Base-by-base conservation (phyloP, 2,113 vertebrate species). In the Sus scrofa region DNA sequence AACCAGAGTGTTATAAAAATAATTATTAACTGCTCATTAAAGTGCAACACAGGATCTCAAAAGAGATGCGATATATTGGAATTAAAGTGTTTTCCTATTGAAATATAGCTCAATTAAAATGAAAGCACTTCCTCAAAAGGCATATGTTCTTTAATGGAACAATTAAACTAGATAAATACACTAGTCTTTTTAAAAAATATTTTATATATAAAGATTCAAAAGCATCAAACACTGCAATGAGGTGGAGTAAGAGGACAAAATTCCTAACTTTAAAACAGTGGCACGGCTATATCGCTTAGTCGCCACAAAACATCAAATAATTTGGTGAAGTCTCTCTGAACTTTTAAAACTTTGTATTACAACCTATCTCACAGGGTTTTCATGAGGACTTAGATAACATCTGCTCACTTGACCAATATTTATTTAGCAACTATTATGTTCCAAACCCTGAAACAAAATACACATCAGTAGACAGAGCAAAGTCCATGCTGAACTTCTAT, bases 81-180 rank as follows among this genome's bases (percentile, higher is more conserved):
- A 89, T 56, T 63, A 75, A 84, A 84, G 39, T 22, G 22, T 65
- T 78, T 86, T 74, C 84, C 50, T 81, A 73, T 4, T 85, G 39
- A 96, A 96, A 87, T 65, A 73, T 9, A 32, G 4, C 62, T 89
- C 22, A 71, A 52, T 68, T 88, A 89, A 92, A 96, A 94, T 86
- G n/a, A 89, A 96, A 77, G 20, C 73, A 87, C 32, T 44, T 8
- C 44, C 44, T 44, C 37, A 34, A 14, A 50, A 71, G 6, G 24
- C 16, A 18, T 13, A 26, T 52, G 19, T 13, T 71, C 67, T 77
- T 89, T 86, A 65, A 67, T 58, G 30, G 22, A 91, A 89, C 30
- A 74, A 62, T 52, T 20, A 26, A 86, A 73, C 16, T 70, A 26
- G 18, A 74, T 4, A 84, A n/a, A 79, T 22, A 86, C 11, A 85